phyloP scores from a whole-genome alignment of 2,797 vertebrate species.

The Amniataba percoides region DNA sequence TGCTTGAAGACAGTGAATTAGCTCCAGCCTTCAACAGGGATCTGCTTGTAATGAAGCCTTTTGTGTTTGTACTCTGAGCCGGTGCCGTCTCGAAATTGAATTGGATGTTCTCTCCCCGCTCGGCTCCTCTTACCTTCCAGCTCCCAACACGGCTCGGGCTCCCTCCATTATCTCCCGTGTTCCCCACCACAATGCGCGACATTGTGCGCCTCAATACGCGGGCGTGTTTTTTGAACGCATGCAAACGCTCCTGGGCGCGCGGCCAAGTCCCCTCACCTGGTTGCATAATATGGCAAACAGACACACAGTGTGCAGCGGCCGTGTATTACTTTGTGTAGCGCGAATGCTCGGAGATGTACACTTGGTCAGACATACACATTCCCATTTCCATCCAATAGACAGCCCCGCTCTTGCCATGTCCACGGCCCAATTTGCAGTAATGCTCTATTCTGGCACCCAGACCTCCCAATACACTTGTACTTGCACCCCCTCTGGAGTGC shows the following conservation, averaged over 20 bases:
- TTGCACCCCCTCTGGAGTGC: slow-evolving; percentile 32
- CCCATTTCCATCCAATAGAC: slow-evolving; percentile 8
- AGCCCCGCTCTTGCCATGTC: neutral
- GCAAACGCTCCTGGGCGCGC: slow-evolving; percentile 40
- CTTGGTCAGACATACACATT: slow-evolving; percentile 13
- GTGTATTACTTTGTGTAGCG: neutral
- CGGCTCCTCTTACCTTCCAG: slow-evolving; percentile 73
- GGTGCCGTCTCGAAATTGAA: slow-evolving; percentile 79
- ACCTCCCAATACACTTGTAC: slow-evolving; percentile 35
- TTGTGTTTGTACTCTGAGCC: slow-evolving; percentile 84
- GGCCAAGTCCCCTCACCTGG: slow-evolving; percentile 47
- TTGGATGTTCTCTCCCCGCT: slow-evolving; percentile 77
- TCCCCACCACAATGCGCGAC: slow-evolving; percentile 47
- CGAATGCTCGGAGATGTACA: slow-evolving; percentile 7
- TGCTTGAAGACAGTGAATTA: slow-evolving; percentile 73
- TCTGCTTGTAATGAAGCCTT: slow-evolving; percentile 77
- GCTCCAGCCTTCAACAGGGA: slow-evolving; percentile 73
- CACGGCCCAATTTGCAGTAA: slow-evolving; percentile 32
- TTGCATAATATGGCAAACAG: slow-evolving; percentile 35
- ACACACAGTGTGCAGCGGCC: slow-evolving; percentile 5
- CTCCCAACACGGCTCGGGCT: slow-evolving; percentile 56
- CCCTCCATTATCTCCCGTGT: slow-evolving; percentile 66
- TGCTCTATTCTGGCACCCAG: slow-evolving; percentile 40
- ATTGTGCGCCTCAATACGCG: slow-evolving; percentile 45
- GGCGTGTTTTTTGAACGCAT: slow-evolving; percentile 58